Percentiles rank a stretch among this genome's conserved stretches.
phyloP scores from a whole-genome alignment of 2,888 invertebrate species.

The Parnassius glacialis region DNA sequence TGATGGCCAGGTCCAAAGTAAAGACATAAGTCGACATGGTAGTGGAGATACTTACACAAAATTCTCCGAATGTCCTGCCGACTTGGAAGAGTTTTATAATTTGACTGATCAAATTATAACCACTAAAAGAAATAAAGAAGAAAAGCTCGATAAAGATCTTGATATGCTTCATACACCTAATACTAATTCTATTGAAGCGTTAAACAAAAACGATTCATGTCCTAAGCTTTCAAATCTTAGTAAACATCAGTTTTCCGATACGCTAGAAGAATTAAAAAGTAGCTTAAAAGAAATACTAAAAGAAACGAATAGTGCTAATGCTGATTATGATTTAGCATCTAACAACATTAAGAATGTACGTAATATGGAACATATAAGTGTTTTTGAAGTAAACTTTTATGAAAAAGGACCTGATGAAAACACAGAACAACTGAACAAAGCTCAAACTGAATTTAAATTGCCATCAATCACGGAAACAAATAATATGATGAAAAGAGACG shows the following conservation, averaged over 20 bases:
- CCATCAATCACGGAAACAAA: slow-evolving; percentile 63
- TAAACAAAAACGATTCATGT: slow-evolving; percentile 39
- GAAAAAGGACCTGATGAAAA: slow-evolving; percentile 36
- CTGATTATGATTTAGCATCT: slow-evolving; percentile 28
- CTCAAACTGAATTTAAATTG: slow-evolving; percentile 46
- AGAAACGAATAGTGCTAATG: slow-evolving; percentile 38
- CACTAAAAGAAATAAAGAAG: slow-evolving; percentile 37
- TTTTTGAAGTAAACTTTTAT: slow-evolving; percentile 59
- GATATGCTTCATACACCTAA: slow-evolving; percentile 62
- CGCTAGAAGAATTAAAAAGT: slow-evolving; percentile 59
- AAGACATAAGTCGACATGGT: slow-evolving; percentile 54
- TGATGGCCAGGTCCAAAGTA: slow-evolving; percentile 36
- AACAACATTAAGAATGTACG: slow-evolving; percentile 46
- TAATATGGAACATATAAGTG: slow-evolving; percentile 69
- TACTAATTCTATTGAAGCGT: slow-evolving; percentile 63
- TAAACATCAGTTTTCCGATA: slow-evolving; percentile 55
- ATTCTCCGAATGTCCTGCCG: slow-evolving; percentile 64
- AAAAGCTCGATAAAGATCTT: slow-evolving; percentile 44
- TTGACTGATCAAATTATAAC: slow-evolving; percentile 66
- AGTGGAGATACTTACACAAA: slow-evolving; percentile 75
- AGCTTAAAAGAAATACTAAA: slow-evolving; percentile 57
- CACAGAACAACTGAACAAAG: slow-evolving; percentile 29
- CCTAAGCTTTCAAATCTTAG: neutral
- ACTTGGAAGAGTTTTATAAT: slow-evolving; percentile 69
- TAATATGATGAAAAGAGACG: slow-evolving; percentile 45